Evolutionary conservation across 2,113 vertebrate species (phyloP).

Genomic region (Equus quagga): DNA sequence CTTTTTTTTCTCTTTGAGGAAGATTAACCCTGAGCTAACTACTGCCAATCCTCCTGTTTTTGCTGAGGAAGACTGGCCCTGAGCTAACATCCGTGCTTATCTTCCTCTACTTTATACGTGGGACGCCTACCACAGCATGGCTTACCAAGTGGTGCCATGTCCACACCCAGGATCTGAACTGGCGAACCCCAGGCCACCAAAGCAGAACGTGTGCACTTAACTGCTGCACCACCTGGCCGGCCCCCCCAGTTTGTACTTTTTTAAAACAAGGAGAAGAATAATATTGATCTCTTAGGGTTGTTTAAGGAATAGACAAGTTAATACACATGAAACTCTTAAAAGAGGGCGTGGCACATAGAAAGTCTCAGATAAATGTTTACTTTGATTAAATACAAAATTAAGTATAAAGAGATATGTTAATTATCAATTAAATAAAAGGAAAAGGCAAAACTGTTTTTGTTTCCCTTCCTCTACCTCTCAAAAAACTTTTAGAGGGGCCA

Average conservation of each 20-base stretch:
- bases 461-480: neutral
- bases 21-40: too few species aligned
- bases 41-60: too few species aligned
- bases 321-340: neutral
- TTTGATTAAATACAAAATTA: neutral
- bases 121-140: too few species aligned
- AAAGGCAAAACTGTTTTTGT: neutral
- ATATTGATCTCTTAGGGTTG: neutral
- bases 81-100: too few species aligned
- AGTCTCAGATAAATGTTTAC: neutral
- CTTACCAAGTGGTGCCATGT: too few species aligned
- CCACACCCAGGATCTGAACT: too few species aligned
- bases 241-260: neutral
- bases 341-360: neutral
- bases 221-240: too few species aligned
- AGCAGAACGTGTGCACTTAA: too few species aligned
- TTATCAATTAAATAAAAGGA: neutral
- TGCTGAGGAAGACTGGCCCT: too few species aligned
- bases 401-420: neutral
- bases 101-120: too few species aligned
- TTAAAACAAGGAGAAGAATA: neutral
- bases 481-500: neutral
- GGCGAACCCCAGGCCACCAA: too few species aligned
- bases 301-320: neutral
- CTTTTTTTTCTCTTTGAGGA: neutral